Conservation (phyloP, 2,113 vertebrate species). For the Dromaius novaehollandiae region DNA sequence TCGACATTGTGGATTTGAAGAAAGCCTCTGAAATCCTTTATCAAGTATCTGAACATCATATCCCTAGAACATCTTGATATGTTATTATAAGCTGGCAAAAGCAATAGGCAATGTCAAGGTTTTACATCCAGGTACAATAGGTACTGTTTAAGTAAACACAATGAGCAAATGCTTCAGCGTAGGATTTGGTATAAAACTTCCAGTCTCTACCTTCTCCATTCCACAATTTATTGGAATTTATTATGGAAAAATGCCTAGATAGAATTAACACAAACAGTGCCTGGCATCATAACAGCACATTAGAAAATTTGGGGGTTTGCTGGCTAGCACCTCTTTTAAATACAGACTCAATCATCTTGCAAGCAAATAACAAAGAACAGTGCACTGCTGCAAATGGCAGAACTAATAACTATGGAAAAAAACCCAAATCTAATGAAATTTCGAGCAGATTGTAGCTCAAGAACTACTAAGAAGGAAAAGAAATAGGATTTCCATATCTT, state of each 20-base stretch:
- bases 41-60: neutral
- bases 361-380: neutral
- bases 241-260: neutral
- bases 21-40: neutral
- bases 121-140: neutral
- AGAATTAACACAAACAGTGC: neutral
- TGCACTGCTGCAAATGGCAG: neutral
- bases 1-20: neutral
- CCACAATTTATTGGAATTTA: neutral
- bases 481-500: neutral
- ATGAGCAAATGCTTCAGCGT: neutral
- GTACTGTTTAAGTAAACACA: neutral
- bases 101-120: neutral
- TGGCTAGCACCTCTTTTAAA: neutral
- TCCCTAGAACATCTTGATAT: neutral
- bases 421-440: neutral
- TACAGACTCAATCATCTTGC: neutral
- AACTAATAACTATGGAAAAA: neutral
- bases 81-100: neutral
- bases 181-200: neutral
- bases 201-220: neutral
- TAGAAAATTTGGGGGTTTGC: neutral
- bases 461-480: neutral
- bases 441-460: neutral
- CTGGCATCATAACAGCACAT: neutral